Evolutionary conservation across 1,140 invertebrate species (phyloP).

Genomic region (Oedothorax gibbosus): DNA sequence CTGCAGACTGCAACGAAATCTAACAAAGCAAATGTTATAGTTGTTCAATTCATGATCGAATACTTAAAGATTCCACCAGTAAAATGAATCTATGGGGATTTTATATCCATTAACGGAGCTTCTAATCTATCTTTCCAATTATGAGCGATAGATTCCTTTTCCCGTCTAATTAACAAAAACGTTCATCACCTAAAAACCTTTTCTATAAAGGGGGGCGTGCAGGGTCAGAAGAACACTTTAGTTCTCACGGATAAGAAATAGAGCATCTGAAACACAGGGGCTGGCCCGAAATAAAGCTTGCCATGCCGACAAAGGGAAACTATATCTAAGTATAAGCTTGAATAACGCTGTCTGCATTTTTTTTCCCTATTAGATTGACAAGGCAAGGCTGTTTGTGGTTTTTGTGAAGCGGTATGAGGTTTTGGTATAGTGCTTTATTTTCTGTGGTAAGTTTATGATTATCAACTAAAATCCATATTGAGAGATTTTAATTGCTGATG

Average conservation of each 20-base stretch:
- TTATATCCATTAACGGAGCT: no score
- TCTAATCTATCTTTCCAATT: no score
- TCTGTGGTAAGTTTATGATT: background rate
- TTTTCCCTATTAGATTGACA: conserved; percentile 3
- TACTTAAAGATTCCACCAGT: no score
- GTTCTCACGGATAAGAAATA: conserved; percentile 50
- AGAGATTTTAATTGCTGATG: no score
- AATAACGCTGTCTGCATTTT: background rate
- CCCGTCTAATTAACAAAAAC: conserved; percentile 7
- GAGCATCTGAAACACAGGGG: background rate
- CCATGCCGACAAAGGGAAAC: conserved; percentile 5
- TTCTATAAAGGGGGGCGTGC: conserved; percentile 4
- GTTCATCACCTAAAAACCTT: background rate
- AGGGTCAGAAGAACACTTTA: conserved; percentile 5
- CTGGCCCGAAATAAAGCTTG: no score
- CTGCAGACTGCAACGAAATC: no score
- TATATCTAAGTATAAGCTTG: background rate
- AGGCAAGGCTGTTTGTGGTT: conserved; percentile 13
- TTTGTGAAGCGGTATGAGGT: no score
- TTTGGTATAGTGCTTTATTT: background rate
- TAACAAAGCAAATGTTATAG: no score
- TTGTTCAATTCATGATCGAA: no score
- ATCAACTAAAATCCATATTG: background rate
- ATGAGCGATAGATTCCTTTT: background rate
- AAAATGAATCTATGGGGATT: no score